Conservation (phyloP, 1,140 invertebrate genomes). For the Kradibia gibbosae region DNA sequence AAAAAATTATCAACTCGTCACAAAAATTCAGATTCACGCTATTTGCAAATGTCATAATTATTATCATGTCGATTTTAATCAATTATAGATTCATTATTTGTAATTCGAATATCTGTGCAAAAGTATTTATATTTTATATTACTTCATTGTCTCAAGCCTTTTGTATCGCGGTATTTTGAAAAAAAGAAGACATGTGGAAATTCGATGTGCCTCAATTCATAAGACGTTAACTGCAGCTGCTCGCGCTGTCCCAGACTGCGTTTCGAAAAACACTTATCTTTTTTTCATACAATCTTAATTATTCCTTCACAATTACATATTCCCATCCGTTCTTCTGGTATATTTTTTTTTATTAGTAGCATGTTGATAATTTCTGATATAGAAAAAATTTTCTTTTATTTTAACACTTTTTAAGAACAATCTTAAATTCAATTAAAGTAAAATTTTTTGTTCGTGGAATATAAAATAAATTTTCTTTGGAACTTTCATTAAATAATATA, state of each 20-base stretch:
- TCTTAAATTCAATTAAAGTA: too few species aligned
- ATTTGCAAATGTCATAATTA: too few species aligned
- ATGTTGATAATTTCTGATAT: neutral
- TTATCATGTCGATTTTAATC: too few species aligned
- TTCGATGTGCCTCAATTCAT: constrained; percentile 60
- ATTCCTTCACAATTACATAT: constrained; percentile 11
- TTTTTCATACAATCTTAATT: constrained; percentile 23
- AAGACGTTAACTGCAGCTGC: constrained; percentile 74
- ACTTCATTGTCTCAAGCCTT: neutral
- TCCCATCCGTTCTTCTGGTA: neutral
- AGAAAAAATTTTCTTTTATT: neutral
- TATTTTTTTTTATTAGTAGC: constrained; percentile 29
- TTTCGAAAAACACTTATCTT: constrained; percentile 41
- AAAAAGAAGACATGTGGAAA: constrained; percentile 43
- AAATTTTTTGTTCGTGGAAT: too few species aligned
- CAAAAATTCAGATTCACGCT: too few species aligned
- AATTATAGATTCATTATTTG: too few species aligned
- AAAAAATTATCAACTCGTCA: neutral
- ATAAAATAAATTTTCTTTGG: too few species aligned
- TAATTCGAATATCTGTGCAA: neutral
- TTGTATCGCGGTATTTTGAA: constrained; percentile 19
- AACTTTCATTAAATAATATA: too few species aligned
- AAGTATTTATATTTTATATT: neutral
- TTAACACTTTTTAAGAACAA: neutral
- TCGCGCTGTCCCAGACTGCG: constrained; percentile 73